phyloP scores from a whole-genome alignment of 2,888 invertebrate species.

The Heteromyza rotundicornis region DNA sequence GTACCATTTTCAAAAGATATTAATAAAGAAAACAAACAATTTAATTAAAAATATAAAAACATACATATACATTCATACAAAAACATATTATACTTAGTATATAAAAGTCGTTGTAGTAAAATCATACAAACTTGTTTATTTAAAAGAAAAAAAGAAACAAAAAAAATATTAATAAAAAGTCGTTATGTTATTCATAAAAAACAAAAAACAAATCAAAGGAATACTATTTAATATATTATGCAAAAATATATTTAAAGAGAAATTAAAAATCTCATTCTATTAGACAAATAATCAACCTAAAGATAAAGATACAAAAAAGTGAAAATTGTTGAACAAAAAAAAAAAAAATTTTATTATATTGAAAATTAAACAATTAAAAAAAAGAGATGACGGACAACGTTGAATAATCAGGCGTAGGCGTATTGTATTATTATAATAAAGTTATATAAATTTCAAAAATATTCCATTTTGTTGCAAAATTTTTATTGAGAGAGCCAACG shows the following conservation, averaged over 20 bases:
- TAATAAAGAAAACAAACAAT: too few relatives aligned
- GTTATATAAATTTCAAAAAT: constrained; percentile 6
- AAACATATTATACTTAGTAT: constrained; percentile 46
- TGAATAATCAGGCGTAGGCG: too few relatives aligned
- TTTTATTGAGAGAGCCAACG: not conserved
- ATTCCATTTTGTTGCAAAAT: constrained; percentile 7
- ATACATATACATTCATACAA: constrained; percentile 36
- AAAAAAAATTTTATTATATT: constrained; percentile 19
- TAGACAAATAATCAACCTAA: constrained; percentile 32
- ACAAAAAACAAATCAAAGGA: constrained; percentile 23
- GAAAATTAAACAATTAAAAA: not conserved
- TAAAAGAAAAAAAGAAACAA: constrained; percentile 11
- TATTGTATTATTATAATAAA: constrained; percentile 10
- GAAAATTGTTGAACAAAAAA: constrained; percentile 28
- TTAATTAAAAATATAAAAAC: constrained; percentile 11
- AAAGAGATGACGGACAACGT: too few relatives aligned
- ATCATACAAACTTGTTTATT: constrained; percentile 26
- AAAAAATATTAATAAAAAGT: constrained; percentile 11
- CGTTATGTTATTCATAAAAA: constrained; percentile 23
- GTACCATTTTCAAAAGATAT: too few relatives aligned
- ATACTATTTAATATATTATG: constrained; percentile 23
- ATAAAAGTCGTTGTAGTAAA: constrained; percentile 53
- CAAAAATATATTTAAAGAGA: constrained; percentile 29
- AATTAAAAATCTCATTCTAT: constrained; percentile 32
- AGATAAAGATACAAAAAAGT: constrained; percentile 7